A percentile compares a stretch with the other conserved stretches of the same genome.
phyloP scores from a whole-genome alignment of 2,888 invertebrate species.

The Ormia ochracea region DNA sequence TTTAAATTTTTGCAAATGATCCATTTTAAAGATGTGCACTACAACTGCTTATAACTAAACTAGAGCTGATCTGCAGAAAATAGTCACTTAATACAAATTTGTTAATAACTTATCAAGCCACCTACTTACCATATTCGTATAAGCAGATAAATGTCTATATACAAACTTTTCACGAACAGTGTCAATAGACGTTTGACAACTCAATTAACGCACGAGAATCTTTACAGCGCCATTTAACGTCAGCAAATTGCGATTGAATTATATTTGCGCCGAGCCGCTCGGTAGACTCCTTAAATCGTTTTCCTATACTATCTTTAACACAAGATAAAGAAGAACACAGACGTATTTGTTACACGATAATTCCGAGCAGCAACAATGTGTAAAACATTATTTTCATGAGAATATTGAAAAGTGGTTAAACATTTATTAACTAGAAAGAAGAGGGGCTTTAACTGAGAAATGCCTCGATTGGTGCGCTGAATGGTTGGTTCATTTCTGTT shows the following conservation, averaged over 20 bases:
- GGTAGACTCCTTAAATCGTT: constrained; percentile 41
- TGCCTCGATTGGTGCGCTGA: not conserved
- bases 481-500: not conserved
- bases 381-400: constrained; percentile 39
- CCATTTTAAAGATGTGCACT: no score
- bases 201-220: constrained; percentile 66
- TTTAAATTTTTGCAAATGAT: no score
- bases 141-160: not conserved
- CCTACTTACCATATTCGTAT: not conserved
- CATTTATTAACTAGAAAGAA: not conserved
- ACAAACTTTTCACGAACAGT: constrained; percentile 52
- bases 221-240: constrained; percentile 55
- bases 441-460: not conserved
- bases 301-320: constrained; percentile 30
- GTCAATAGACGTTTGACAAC: constrained; percentile 67
- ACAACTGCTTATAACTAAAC: not conserved
- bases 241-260: constrained; percentile 41
- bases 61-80: not conserved
- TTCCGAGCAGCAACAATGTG: constrained; percentile 23
- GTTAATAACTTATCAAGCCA: constrained; percentile 4
- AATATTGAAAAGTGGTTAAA: constrained; percentile 49
- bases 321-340: not conserved
- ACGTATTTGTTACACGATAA: not conserved
- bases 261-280: not conserved
- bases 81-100: not conserved